Conservation (phyloP, 2,113 vertebrate genomes). For the Campylorhamphus procurvoides region DNA sequence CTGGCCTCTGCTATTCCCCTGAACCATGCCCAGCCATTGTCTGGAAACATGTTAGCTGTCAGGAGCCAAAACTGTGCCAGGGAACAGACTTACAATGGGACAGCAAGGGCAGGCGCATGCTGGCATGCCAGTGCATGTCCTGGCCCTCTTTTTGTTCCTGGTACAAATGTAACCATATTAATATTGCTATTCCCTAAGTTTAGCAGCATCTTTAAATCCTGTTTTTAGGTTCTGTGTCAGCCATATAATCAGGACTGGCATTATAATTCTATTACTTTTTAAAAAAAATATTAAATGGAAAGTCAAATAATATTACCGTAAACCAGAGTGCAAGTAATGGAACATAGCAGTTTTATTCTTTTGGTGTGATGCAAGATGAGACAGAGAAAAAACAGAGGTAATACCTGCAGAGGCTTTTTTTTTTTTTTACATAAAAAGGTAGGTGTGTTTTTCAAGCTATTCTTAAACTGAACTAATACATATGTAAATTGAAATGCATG, state of each 20-base stretch:
- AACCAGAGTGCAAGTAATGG: neutral
- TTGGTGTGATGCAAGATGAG: neutral
- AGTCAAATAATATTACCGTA: neutral
- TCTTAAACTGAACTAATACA: neutral
- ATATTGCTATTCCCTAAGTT: neutral
- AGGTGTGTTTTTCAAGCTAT: neutral
- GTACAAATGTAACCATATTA: neutral
- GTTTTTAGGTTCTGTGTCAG: neutral
- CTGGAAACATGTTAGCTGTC: conserved; percentile 7
- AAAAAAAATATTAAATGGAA: neutral
- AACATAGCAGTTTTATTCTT: neutral
- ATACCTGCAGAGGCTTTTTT: neutral
- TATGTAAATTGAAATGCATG: neutral
- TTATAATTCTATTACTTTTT: neutral
- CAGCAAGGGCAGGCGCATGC: neutral
- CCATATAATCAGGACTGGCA: neutral
- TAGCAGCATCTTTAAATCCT: neutral
- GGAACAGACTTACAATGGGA: neutral
- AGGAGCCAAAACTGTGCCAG: conserved; percentile 1
- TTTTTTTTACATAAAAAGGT: neutral
- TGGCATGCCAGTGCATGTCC: neutral
- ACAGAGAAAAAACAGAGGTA: neutral
- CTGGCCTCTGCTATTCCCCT: conserved; percentile 19
- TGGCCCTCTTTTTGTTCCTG: neutral
- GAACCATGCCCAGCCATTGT: conserved; percentile 51